Evolutionary conservation across 2,888 invertebrate species (phyloP).

Genomic region (Augochlorella aurata): DNA sequence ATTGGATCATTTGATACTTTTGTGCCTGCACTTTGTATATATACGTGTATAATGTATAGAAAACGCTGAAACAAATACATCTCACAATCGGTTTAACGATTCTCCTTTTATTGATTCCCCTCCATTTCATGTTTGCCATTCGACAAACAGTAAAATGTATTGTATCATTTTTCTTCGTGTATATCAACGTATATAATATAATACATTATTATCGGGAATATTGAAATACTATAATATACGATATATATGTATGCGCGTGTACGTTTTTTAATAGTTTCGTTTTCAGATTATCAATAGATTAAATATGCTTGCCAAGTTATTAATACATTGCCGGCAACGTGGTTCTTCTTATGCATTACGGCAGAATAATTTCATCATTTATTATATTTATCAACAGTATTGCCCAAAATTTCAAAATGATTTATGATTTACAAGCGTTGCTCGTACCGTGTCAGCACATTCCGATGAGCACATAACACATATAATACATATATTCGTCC

Average conservation of each 20-base stretch:
- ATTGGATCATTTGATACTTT: neutral
- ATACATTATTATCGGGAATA: too few relatives aligned
- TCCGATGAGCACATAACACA: neutral
- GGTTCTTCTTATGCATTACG: neutral
- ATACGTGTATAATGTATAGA: neutral
- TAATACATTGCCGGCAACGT: neutral
- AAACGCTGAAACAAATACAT: neutral
- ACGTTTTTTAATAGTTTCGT: too few relatives aligned
- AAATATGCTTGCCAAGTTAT: neutral
- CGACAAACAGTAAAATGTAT: too few relatives aligned
- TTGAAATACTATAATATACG: too few relatives aligned
- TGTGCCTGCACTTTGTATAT: neutral
- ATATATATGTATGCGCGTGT: too few relatives aligned
- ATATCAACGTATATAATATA: too few relatives aligned
- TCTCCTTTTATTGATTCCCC: neutral
- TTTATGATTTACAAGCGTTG: neutral
- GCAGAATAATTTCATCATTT: slow-evolving; percentile 7
- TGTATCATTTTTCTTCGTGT: too few relatives aligned
- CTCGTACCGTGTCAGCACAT: slow-evolving; percentile 30
- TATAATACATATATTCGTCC: slow-evolving; percentile 6
- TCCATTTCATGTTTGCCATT: too few relatives aligned
- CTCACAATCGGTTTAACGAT: neutral
- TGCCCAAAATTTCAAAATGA: slow-evolving; percentile 21
- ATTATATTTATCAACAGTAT: neutral
- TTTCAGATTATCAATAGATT: too few relatives aligned